Conservation (phyloP, 2,888 invertebrate genomes). For the Actias luna region DNA sequence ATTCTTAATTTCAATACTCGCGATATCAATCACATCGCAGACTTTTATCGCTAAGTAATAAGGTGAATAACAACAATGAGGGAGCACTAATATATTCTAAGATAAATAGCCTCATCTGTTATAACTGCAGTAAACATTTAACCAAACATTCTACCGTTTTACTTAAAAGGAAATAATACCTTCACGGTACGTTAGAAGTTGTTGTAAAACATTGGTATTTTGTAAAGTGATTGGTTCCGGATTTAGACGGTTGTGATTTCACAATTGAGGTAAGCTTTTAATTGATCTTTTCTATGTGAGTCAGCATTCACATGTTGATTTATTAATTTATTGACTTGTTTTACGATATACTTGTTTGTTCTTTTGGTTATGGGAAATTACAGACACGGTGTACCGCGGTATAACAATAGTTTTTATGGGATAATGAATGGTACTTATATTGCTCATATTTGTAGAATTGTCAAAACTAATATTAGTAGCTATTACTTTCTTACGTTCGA, state of each 20-base stretch:
- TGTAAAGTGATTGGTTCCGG: constrained; percentile 61
- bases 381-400: constrained; percentile 38
- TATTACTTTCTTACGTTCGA: neutral
- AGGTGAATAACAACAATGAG: neutral
- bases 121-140: neutral
- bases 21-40: too few species aligned
- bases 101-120: neutral
- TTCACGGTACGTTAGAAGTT: constrained; percentile 43
- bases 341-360: constrained; percentile 48
- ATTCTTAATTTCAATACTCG: too few species aligned
- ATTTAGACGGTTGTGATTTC: constrained; percentile 55
- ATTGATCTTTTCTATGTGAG: constrained; percentile 48
- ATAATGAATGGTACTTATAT: too few species aligned
- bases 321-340: constrained; percentile 47
- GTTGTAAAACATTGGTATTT: constrained; percentile 45
- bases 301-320: constrained; percentile 52
- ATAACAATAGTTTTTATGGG: constrained; percentile 32
- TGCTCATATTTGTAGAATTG: too few species aligned
- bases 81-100: neutral
- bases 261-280: constrained; percentile 52
- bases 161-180: constrained; percentile 29
- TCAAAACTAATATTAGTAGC: constrained; percentile 20
- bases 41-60: neutral
- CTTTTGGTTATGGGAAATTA: constrained; percentile 44
- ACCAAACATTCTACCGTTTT: constrained; percentile 15